Conservation (phyloP, 2,888 invertebrate species). For the Ditula angustiorana region DNA sequence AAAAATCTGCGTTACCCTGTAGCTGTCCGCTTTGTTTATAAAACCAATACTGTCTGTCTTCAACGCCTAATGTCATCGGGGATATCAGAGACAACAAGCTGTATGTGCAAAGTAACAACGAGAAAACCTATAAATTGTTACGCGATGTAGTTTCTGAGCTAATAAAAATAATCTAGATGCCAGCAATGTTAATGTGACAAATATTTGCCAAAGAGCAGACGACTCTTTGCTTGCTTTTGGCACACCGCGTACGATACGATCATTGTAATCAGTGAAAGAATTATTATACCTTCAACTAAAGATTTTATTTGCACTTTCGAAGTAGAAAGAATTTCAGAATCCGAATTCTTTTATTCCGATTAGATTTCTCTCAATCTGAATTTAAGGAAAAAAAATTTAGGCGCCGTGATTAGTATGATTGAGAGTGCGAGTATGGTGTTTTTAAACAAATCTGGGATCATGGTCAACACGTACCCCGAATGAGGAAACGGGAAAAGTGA, state of each 20-base stretch:
- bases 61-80: neutral
- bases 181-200: conserved; percentile 1
- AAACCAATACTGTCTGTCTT: conserved; percentile 31
- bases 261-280: conserved; percentile 16
- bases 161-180: conserved; percentile 13
- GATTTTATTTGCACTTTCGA: neutral
- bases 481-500: too few relatives aligned
- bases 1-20: neutral
- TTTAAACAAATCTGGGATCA: too few relatives aligned
- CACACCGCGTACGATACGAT: neutral
- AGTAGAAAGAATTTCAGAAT: neutral
- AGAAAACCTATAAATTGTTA: neutral
- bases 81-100: conserved; percentile 1
- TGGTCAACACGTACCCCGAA: too few relatives aligned
- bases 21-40: conserved; percentile 42
- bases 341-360: neutral
- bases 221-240: conserved; percentile 14
- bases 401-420: too few relatives aligned
- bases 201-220: conserved; percentile 10
- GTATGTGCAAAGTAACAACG: neutral
- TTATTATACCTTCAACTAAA: neutral
- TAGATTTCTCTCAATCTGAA: too few relatives aligned
- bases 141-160: neutral
- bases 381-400: too few relatives aligned
- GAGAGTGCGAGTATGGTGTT: too few relatives aligned